Conservation (phyloP, 2,888 invertebrate genomes). For the Gibbula magus region DNA sequence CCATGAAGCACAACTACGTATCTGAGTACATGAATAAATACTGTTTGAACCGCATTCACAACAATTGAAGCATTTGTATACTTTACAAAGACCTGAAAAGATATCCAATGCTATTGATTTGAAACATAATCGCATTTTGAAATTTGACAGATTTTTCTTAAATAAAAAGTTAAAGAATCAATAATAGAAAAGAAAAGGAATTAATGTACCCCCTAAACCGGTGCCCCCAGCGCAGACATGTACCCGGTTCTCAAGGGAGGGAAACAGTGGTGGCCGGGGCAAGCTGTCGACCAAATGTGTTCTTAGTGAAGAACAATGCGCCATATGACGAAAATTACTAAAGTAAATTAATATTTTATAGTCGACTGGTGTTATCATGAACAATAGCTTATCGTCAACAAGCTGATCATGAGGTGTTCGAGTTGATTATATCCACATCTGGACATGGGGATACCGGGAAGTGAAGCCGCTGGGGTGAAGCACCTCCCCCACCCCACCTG, state of each 20-base stretch:
- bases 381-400: neutral
- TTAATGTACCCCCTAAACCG: no score
- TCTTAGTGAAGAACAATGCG: neutral
- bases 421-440: slow-evolving; percentile 5
- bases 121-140: no score
- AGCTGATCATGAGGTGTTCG: neutral
- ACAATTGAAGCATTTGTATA: no score
- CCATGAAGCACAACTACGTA: no score
- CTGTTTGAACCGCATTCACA: no score
- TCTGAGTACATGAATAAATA: no score
- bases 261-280: neutral
- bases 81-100: no score
- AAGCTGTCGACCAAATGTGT: slow-evolving; percentile 1
- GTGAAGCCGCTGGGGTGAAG: neutral
- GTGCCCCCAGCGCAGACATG: no score
- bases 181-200: no score
- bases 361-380: neutral
- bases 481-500: neutral
- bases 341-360: slow-evolving; percentile 3
- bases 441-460: neutral
- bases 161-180: no score
- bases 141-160: no score
- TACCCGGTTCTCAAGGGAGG: neutral
- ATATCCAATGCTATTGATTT: no score
- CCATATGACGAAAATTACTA: neutral